Conservation (phyloP, 2,797 vertebrate genomes). For the Sebastes steindachneri region DNA sequence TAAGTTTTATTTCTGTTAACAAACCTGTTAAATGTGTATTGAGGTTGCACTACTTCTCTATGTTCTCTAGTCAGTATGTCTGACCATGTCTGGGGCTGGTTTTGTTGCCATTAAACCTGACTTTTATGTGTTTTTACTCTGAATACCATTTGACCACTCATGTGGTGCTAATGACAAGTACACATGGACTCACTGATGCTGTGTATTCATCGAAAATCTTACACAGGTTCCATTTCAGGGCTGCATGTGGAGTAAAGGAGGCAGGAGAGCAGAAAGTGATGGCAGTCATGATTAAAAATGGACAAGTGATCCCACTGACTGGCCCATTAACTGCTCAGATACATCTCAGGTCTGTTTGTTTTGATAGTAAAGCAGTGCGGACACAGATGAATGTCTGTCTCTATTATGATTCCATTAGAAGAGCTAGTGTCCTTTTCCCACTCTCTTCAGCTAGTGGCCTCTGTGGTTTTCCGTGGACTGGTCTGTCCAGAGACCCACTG, state of each 20-base stretch:
- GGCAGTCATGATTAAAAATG: slow-evolving; percentile 34
- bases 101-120: neutral
- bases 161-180: neutral
- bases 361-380: slow-evolving; percentile 39
- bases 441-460: slow-evolving; percentile 20
- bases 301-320: slow-evolving; percentile 30
- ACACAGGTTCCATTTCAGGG: neutral
- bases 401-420: slow-evolving; percentile 67
- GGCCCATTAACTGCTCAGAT: slow-evolving; percentile 55
- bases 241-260: neutral
- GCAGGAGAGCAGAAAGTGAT: slow-evolving; percentile 12
- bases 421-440: slow-evolving; percentile 58
- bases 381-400: slow-evolving; percentile 62
- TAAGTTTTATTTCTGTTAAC: neutral
- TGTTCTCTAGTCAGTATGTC: neutral
- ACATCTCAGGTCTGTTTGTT: slow-evolving; percentile 59
- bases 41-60: neutral
- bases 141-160: neutral
- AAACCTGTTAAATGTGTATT: neutral
- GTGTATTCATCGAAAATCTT: neutral
- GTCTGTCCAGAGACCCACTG: slow-evolving; percentile 11
- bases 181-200: neutral
- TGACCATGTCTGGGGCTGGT: neutral
- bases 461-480: slow-evolving; percentile 2
- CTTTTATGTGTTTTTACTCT: neutral